Evolutionary conservation across 2,888 invertebrate genomes (phyloP).

Genomic region (Stictocephala bisonia): DNA sequence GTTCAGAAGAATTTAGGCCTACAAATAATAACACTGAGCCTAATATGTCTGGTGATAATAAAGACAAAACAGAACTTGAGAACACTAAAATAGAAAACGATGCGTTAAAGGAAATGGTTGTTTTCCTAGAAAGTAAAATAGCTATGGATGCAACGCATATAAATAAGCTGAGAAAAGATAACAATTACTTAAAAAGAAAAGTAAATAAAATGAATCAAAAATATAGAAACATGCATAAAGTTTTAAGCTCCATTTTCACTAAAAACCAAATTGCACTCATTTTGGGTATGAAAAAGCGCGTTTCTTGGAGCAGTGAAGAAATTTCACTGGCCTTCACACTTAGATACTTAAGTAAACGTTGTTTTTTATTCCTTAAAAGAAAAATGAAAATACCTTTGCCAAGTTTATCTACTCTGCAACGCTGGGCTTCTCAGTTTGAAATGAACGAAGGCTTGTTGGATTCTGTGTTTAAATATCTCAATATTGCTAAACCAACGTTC

Average conservation of each 20-base stretch:
- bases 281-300: neutral
- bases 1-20: neutral
- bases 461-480: slow-evolving; percentile 6
- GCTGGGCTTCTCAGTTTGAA: slow-evolving; percentile 14
- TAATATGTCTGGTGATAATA: neutral
- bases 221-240: neutral
- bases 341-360: slow-evolving; percentile 29
- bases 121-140: slow-evolving; percentile 12
- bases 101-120: neutral
- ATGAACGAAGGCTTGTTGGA: slow-evolving; percentile 9
- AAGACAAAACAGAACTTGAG: neutral
- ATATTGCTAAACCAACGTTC: slow-evolving; percentile 2
- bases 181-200: slow-evolving; percentile 9
- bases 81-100: neutral
- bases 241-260: neutral
- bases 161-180: slow-evolving; percentile 19
- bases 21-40: neutral
- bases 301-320: slow-evolving; percentile 19
- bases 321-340: slow-evolving; percentile 17
- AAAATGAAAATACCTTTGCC: slow-evolving; percentile 33
- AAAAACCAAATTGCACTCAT: slow-evolving; percentile 7
- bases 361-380: slow-evolving; percentile 27
- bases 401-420: neutral
- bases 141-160: neutral
- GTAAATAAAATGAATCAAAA: neutral